Base-by-base conservation (phyloP, 92 coral and sea anemone species). In the Phenganax subtilis region DNA sequence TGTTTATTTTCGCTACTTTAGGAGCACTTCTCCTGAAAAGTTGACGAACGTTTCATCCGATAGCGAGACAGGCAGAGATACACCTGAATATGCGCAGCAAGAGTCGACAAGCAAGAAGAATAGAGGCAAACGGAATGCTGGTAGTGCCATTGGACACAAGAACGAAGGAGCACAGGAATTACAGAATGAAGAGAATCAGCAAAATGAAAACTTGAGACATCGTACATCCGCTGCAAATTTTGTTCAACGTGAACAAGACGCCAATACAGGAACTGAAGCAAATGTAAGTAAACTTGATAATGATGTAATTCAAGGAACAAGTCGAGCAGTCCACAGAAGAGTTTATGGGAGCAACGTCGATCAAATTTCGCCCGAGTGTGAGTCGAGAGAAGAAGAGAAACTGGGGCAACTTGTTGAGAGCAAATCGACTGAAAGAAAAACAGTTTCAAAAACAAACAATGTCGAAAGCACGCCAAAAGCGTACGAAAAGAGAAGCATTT, bases 341-440 rank as follows among this genome's bases (percentile, higher is more conserved):
- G 84, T 87, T 52, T 75, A 62, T 81, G 63, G 69, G 78, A 64
- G 86, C 80, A 74, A 44, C 66, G 71, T 89, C 29, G 54, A 53
- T 3, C 53, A 68, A 14, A 4, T 37, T 28, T 68, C 47, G 20
- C 54, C 73, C 29, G 16, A 51, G 53, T 30, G 54, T 68, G 37
- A 37, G 47, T n/a, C 73, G 53, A 68, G 16, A n/a, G 16, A 68
- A 37, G 52, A 30, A 68, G 16, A 68, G 12, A 68, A 52, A 11
- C 77, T 51, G 51, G 59, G 28, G 61, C 37, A 14, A 14, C 65
- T 14, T 14, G 65, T 59, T 59, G 65, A 59, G 65, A 59, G 65
- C 65, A 59, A 1, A 37, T 37, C 47, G 47, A 37, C 73, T 68
- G 73, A 68, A 68, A 68, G 0, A 10, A 28, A 68, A 10, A 29